These are phyloP conservation scores for Spicauda simplicius DNA, from an alignment of 2,888 invertebrate genomes.

Conservation along the genomic window DNA sequence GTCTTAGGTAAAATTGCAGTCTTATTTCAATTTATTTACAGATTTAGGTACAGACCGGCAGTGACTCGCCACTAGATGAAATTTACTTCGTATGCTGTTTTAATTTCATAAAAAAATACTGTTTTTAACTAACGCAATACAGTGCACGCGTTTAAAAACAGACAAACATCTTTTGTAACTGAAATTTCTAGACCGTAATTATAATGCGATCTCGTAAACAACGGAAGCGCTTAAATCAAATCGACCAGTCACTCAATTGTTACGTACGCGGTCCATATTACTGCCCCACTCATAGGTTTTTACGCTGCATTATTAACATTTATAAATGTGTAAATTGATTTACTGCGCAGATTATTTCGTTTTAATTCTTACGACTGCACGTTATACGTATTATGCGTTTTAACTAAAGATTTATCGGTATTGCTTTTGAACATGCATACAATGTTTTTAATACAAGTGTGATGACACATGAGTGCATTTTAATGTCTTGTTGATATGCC, in stretches of 20 bases:
- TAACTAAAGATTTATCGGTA: slow-evolving; percentile 3
- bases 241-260: slow-evolving; percentile 34
- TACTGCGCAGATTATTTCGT: slow-evolving; percentile 25
- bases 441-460: background rate
- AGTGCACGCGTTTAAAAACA: background rate
- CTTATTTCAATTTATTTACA: no score
- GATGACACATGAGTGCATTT: no score
- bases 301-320: slow-evolving; percentile 22
- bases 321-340: slow-evolving; percentile 18
- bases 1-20: no score
- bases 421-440: background rate
- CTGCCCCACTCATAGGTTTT: slow-evolving; percentile 32
- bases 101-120: no score
- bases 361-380: slow-evolving; percentile 18
- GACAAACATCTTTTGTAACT: slow-evolving; percentile 34
- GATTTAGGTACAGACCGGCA: no score
- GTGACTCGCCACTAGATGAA: no score
- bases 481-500: no score
- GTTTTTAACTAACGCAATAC: background rate
- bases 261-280: slow-evolving; percentile 16
- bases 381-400: slow-evolving; percentile 6
- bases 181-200: slow-evolving; percentile 43
- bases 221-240: slow-evolving; percentile 44
- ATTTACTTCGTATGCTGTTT: no score
- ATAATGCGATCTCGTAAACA: slow-evolving; percentile 45